Base-by-base conservation (phyloP, 2,113 vertebrate species). In the Lota lota region DNA sequence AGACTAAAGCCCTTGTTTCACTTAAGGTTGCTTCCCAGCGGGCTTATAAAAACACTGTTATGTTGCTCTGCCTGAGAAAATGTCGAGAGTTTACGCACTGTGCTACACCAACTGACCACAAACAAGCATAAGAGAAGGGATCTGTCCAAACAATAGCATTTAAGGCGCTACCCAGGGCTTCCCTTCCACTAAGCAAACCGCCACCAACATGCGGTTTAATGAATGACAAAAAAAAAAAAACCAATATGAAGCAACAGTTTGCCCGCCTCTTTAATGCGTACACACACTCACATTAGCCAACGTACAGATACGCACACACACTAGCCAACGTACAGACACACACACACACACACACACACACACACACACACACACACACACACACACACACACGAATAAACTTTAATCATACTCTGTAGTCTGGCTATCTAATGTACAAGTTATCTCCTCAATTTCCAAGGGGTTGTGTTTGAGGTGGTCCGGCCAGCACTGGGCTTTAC, bases 21-120 rank as follows among this genome's bases (percentile, higher is more conserved):
- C 59, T 63, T 63, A 87, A 81, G 83, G 84, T 81, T 88, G 79
- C 86, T 83, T 87, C 88, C 84, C 83, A 88, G 85, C 87, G 84
- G 88, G 85, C 81, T 87, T 85, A 84, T 88, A 87, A 89, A 89
- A 81, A 88, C 85, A 85, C 83, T 85, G 82, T 88, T 90, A 82
- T 85, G 85, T 85, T 87, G 76, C 60, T 76, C 73, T 87, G 82
- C 84, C 84, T 89, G 90, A 88, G 89, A 88, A 91, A 89, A 83
- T 77, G 75, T 75, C 73, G 73, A 64, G 82, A 74, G 83, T 56
- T 63, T 86, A 77, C 78, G 81, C 81, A 73, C 80, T 76, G 57
- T 64, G 83, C 85, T 79, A 84, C 5, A 87, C 81, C 78, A 86
- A 61, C 79, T 80, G 76, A 87, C 88, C 87, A 82, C 88, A 87